Evolutionary conservation across 2,113 vertebrate species (phyloP).

Genomic region (Bathybates hornii): DNA sequence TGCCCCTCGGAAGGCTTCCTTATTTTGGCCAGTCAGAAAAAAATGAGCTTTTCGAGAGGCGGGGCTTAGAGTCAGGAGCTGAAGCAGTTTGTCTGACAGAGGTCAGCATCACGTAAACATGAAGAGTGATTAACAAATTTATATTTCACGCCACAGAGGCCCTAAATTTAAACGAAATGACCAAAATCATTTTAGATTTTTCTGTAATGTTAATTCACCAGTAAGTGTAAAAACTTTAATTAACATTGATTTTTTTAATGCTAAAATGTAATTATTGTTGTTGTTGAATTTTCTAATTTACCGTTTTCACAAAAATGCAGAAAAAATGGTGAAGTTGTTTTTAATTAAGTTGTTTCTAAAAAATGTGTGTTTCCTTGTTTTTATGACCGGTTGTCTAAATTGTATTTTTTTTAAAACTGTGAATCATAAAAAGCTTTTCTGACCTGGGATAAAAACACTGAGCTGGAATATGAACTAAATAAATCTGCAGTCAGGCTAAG

Average conservation of each 20-base stretch:
- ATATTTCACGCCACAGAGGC: background rate
- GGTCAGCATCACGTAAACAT: background rate
- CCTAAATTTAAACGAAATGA: background rate
- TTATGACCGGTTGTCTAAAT: background rate
- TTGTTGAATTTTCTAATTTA: background rate
- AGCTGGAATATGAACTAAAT: background rate
- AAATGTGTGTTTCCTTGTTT: background rate
- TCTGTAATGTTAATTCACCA: background rate
- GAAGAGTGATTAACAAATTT: background rate
- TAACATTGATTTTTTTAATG: background rate
- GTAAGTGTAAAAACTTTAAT: background rate
- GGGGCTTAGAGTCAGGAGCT: background rate
- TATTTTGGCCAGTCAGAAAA: background rate
- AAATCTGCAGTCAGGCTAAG: background rate
- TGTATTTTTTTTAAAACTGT: background rate
- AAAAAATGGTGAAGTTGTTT: background rate
- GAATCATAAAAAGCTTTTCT: background rate
- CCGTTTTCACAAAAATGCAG: background rate
- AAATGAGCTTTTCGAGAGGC: background rate
- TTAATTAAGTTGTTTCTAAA: background rate
- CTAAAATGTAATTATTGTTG: background rate
- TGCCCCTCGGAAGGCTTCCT: background rate
- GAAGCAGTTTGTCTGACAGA: background rate
- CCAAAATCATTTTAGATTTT: background rate
- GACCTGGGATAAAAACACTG: background rate